Percentiles rank a stretch among this genome's conserved stretches.
These are phyloP conservation scores for Hippocampus abdominalis DNA, from an alignment of 2,113 vertebrate species.

Conservation along the genomic window DNA sequence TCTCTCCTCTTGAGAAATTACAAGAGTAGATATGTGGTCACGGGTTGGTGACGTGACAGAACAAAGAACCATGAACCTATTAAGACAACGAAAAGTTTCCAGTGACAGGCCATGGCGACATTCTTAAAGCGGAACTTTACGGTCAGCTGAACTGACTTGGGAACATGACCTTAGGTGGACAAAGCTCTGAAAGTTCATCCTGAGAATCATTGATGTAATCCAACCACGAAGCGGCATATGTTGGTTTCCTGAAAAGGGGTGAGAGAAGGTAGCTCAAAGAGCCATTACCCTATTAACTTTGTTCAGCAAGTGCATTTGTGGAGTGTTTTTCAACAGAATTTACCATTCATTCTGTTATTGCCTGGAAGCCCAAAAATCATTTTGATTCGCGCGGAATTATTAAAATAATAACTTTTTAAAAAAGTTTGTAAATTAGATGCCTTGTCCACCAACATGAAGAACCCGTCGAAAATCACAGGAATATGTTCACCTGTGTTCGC, in stretches of 20 bases:
- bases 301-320: background rate
- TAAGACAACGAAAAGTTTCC: conserved; percentile 20
- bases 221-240: conserved; percentile 22
- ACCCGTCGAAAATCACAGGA: too few relatives aligned
- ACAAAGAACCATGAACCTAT: conserved; percentile 8
- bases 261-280: background rate
- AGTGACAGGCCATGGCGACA: conserved; percentile 38
- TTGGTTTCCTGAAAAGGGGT: conserved; percentile 19
- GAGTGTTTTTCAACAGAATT: background rate
- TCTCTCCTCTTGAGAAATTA: conserved; percentile 9
- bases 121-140: conserved; percentile 47
- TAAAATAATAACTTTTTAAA: background rate
- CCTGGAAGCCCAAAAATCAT: background rate
- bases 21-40: conserved; percentile 14
- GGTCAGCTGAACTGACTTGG: conserved; percentile 31
- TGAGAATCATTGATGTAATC: conserved; percentile 11
- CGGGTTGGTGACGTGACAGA: conserved; percentile 16
- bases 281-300: background rate
- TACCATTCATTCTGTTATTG: background rate
- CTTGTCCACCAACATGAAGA: too few relatives aligned
- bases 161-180: conserved; percentile 38
- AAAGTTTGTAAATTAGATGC: too few relatives aligned
- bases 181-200: conserved; percentile 20
- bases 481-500: too few relatives aligned
- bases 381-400: background rate